phyloP scores from a whole-genome alignment of 2,113 vertebrate species.

The Vulpes ferrilata region DNA sequence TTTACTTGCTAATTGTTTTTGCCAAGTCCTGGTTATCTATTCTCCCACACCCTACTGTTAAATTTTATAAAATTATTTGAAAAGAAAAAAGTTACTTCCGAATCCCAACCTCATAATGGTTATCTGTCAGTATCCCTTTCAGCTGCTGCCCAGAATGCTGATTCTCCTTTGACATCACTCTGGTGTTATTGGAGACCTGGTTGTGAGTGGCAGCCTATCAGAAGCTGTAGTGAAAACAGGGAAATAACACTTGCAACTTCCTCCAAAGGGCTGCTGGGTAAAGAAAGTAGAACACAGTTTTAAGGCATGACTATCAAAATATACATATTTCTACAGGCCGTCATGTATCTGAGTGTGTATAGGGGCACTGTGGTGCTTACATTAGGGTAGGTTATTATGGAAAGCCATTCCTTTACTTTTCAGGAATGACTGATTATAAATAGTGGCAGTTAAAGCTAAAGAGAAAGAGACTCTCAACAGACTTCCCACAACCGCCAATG shows the following conservation, averaged over 20 bases:
- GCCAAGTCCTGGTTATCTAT: not conserved
- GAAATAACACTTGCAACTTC: not conserved
- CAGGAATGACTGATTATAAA: not conserved
- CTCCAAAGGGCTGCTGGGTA: not conserved
- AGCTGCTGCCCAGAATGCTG: not conserved
- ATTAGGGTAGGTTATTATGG: not conserved
- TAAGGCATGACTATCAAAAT: not conserved
- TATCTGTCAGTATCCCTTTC: not conserved
- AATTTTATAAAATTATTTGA: conserved; percentile 36
- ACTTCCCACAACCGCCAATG: not conserved
- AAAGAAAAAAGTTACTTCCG: not conserved
- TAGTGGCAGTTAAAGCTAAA: not conserved
- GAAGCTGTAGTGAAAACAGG: not conserved
- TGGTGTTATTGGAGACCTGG: not conserved
- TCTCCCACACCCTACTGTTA: not conserved
- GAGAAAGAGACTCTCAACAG: not conserved
- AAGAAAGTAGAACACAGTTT: not conserved
- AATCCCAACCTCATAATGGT: not conserved
- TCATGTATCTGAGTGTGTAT: fast-evolving
- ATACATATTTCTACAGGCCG: not conserved
- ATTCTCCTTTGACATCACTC: not conserved
- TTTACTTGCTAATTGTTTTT: not conserved
- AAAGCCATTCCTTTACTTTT: not conserved
- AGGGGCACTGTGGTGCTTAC: not conserved
- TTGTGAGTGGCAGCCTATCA: not conserved